Evolutionary conservation across 35 echinoderm and acorn worm genomes (phyloP).

Genomic region (Holothuria glaberrima): DNA sequence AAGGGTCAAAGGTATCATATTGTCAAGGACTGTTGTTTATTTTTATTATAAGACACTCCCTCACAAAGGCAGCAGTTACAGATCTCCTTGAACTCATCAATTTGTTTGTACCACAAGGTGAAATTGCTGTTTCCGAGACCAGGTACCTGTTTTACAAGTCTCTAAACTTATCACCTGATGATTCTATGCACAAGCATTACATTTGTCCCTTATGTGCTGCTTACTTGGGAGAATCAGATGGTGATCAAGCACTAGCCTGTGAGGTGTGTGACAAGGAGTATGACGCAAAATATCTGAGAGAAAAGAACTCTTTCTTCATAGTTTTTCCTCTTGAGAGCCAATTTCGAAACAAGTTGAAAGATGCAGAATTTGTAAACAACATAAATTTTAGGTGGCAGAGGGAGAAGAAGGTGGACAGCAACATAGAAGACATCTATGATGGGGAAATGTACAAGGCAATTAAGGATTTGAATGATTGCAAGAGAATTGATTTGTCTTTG

Average conservation of each 20-base stretch:
- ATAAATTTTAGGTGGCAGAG: constrained; percentile 12
- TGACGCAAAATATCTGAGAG: not conserved
- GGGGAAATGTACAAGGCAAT: constrained; percentile 26
- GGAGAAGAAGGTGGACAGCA: not conserved
- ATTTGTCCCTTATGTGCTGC: constrained; percentile 4
- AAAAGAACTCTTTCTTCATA: too few species aligned
- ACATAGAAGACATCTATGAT: constrained; percentile 38
- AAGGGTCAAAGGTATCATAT: constrained; percentile 10
- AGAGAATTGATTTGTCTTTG: constrained; percentile 6
- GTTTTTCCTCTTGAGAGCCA: constrained; percentile 1
- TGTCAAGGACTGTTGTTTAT: constrained; percentile 21
- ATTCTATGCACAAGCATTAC: constrained; percentile 20
- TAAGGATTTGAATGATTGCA: constrained; percentile 19
- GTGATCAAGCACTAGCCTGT: not conserved
- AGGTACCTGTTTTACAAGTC: constrained; percentile 4
- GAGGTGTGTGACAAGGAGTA: constrained; percentile 1
- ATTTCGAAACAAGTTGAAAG: not conserved
- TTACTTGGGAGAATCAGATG: not conserved
- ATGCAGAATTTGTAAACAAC: constrained; percentile 20
- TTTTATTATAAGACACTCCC: constrained; percentile 5
- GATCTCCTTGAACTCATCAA: constrained; percentile 2
- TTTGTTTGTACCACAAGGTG: not conserved
- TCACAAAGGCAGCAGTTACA: constrained; percentile 20
- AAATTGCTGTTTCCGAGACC: not conserved
- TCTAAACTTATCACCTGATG: constrained; percentile 12